phyloP scores from a whole-genome alignment of 2,113 vertebrate genomes.

The Poeciliopsis turrubarensis region DNA sequence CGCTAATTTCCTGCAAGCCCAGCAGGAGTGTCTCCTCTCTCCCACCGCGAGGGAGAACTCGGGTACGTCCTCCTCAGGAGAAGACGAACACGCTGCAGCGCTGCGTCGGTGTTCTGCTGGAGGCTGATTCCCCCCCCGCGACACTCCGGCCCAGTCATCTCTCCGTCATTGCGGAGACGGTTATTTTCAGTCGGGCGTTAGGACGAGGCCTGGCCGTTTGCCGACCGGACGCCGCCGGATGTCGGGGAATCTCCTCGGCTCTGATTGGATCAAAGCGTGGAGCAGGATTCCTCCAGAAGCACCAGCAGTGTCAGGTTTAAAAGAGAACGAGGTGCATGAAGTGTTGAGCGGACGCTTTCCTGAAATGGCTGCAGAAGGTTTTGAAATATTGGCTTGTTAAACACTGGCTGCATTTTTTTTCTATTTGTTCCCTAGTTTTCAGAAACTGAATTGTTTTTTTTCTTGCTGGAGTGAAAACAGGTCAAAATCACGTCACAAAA shows the following conservation, averaged over 20 bases:
- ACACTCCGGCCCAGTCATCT: slow-evolving; percentile 60
- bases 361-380: background rate
- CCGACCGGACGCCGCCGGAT: slow-evolving; percentile 8
- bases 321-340: slow-evolving; percentile 45
- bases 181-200: slow-evolving; percentile 46
- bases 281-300: slow-evolving; percentile 21
- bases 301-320: slow-evolving; percentile 53
- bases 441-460: too few relatives aligned
- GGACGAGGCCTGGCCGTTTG: background rate
- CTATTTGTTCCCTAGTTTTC: background rate
- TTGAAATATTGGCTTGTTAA: too few relatives aligned
- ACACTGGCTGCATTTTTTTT: background rate
- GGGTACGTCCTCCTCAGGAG: slow-evolving; percentile 20
- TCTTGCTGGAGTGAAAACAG: too few relatives aligned
- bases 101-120: slow-evolving; percentile 60
- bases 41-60: slow-evolving; percentile 32
- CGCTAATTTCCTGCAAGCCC: slow-evolving; percentile 33
- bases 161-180: slow-evolving; percentile 40
- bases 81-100: slow-evolving; percentile 49
- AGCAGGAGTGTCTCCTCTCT: slow-evolving; percentile 11
- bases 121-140: slow-evolving; percentile 54
- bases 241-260: slow-evolving; percentile 25
- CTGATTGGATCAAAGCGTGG: slow-evolving; percentile 20
- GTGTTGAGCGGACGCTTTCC: background rate
- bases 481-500: too few relatives aligned